A percentile compares a stretch with the other conserved stretches of the same genome.
phyloP scores from a whole-genome alignment of 2,888 invertebrate species.

The Drosophila kambysellisi region DNA sequence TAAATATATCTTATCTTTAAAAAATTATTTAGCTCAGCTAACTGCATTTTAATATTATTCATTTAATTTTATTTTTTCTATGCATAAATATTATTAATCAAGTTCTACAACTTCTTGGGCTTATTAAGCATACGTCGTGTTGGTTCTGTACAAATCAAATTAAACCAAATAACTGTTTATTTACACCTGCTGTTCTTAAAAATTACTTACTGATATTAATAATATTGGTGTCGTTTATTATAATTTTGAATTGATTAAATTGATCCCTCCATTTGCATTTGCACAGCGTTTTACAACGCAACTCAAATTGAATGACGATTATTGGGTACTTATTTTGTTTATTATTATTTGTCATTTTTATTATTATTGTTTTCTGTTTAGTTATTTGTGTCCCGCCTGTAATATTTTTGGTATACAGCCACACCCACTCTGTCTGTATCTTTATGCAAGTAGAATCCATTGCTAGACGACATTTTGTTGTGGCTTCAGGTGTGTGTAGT shows the following conservation, averaged over 20 bases:
- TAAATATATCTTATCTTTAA: neutral
- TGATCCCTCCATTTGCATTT: neutral
- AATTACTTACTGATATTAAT: neutral
- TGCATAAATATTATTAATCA: neutral
- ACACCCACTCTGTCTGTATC: slow-evolving; percentile 46
- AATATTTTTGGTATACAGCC: slow-evolving; percentile 61
- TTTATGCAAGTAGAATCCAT: slow-evolving; percentile 42
- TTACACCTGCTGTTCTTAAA: too few relatives aligned
- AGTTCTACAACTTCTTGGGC: neutral
- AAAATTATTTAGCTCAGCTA: neutral
- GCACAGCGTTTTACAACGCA: slow-evolving; percentile 33
- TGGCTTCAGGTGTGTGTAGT: slow-evolving; percentile 42
- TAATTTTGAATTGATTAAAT: neutral
- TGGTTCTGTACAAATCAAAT: neutral
- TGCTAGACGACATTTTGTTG: slow-evolving; percentile 52
- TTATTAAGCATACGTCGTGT: slow-evolving; percentile 34
- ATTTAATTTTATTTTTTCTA: neutral
- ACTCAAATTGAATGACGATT: slow-evolving; percentile 43
- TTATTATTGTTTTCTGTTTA: slow-evolving; percentile 33
- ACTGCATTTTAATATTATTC: neutral
- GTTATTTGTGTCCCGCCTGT: slow-evolving; percentile 53
- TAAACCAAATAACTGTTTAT: too few relatives aligned
- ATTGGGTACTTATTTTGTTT: slow-evolving; percentile 22
- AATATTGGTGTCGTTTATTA: neutral
- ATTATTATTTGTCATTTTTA: slow-evolving; percentile 52